Conservation (phyloP, 2,797 vertebrate genomes). For the Melanotaenia pygmaea region DNA sequence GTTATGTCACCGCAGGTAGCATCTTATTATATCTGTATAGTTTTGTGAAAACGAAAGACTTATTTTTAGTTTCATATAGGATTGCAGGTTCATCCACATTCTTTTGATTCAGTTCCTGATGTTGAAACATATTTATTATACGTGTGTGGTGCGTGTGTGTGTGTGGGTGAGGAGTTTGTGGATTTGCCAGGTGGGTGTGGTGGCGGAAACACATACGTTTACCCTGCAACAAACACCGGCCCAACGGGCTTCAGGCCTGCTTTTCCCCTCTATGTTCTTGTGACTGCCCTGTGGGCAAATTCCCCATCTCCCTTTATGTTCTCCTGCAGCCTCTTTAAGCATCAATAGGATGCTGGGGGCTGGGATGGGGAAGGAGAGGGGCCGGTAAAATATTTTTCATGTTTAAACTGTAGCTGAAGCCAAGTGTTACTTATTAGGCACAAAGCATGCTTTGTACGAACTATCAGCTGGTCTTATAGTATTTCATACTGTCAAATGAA, state of each 20-base stretch:
- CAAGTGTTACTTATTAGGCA: slow-evolving; percentile 9
- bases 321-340: slow-evolving; percentile 5
- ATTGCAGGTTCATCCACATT: slow-evolving; percentile 25
- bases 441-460: slow-evolving; percentile 38
- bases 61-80: slow-evolving; percentile 19
- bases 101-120: slow-evolving; percentile 18
- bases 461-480: neutral
- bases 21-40: neutral
- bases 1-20: slow-evolving; percentile 28
- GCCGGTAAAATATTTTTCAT: slow-evolving; percentile 28
- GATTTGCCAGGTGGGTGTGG: slow-evolving; percentile 72
- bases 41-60: slow-evolving; percentile 20
- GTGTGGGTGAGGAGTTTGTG: slow-evolving; percentile 23
- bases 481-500: slow-evolving; percentile 2
- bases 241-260: slow-evolving; percentile 25
- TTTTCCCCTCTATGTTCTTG: slow-evolving; percentile 29
- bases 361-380: neutral
- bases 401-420: slow-evolving; percentile 27
- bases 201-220: slow-evolving; percentile 48
- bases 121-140: slow-evolving; percentile 12
- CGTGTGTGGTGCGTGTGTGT: slow-evolving; percentile 3
- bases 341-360: slow-evolving; percentile 33
- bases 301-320: slow-evolving; percentile 37
- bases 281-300: slow-evolving; percentile 20
- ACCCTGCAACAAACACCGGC: slow-evolving; percentile 37